phyloP scores from a whole-genome alignment of 2,888 invertebrate species.

The Gonocerus acuteangulatus region DNA sequence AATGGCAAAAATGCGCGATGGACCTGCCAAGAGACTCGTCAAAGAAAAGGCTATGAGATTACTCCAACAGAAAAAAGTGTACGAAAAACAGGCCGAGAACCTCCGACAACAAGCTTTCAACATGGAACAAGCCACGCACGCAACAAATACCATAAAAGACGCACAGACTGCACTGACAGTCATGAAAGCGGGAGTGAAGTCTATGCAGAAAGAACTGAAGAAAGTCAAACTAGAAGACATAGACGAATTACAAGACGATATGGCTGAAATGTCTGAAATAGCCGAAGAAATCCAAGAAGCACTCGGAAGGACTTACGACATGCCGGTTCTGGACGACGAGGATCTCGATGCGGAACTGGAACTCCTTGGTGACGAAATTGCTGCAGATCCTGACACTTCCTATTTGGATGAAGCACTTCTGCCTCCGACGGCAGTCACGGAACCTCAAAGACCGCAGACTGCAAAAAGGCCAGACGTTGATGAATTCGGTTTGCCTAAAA shows the following conservation, averaged over 20 bases:
- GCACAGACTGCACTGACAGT: conserved; percentile 85
- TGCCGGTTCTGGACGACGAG: conserved; percentile 95
- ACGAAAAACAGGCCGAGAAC: conserved; percentile 87
- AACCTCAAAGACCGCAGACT: too few relatives aligned
- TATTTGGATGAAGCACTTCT: conserved; percentile 70
- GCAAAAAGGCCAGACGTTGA: too few relatives aligned
- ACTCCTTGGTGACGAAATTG: conserved; percentile 89
- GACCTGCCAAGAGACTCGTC: conserved; percentile 94
- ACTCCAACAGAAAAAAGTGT: conserved; percentile 91
- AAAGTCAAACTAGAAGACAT: conserved; percentile 94
- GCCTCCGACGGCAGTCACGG: too few relatives aligned
- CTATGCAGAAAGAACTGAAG: conserved; percentile 96
- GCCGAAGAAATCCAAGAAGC: conserved; percentile 95
- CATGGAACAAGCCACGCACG: conserved; percentile 96
- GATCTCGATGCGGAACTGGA: conserved; percentile 91
- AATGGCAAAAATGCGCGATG: conserved; percentile 97
- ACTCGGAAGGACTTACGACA: conserved; percentile 84
- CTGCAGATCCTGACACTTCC: conserved; percentile 82
- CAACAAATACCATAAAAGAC: conserved; percentile 89
- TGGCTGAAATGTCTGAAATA: conserved; percentile 93
- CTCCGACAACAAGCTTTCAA: conserved; percentile 91
- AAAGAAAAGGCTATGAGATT: conserved; percentile 94
- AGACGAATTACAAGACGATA: conserved; percentile 93
- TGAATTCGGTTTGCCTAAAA: too few relatives aligned
- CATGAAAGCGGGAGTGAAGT: conserved; percentile 92